These are phyloP conservation scores for Neolamprologus caudopunctatus DNA, from an alignment of 2,113 vertebrate species.

Conservation along the genomic window DNA sequence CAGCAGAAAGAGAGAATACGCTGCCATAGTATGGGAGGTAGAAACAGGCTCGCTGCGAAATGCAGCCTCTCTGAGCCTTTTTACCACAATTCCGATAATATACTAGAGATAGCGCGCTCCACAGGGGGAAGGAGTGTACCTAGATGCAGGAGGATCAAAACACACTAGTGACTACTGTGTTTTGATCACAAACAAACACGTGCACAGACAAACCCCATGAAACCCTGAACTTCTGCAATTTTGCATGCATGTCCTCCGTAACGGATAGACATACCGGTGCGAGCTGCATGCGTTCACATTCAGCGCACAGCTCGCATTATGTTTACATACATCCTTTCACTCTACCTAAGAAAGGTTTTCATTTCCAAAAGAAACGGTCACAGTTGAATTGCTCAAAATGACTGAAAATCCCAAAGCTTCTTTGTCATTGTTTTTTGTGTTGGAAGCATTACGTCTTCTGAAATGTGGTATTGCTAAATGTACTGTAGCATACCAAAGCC, in stretches of 20 bases:
- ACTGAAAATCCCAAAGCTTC: background rate
- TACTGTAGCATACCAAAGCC: background rate
- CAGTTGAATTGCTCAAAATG: background rate
- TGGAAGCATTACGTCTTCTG: background rate
- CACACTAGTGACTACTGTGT: background rate
- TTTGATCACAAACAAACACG: background rate
- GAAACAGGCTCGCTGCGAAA: background rate
- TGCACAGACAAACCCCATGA: background rate
- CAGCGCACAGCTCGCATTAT: background rate
- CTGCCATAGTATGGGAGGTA: background rate
- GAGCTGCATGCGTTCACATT: background rate
- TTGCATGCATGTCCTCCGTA: background rate
- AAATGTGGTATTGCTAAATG: background rate
- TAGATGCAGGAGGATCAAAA: background rate
- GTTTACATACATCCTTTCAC: background rate
- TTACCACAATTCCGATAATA: background rate
- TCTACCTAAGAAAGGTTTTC: background rate
- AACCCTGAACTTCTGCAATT: background rate
- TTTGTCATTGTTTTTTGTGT: background rate
- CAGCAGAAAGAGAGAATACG: background rate
- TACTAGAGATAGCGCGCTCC: background rate
- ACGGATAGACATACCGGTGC: background rate
- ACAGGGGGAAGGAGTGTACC: background rate
- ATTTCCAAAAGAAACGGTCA: background rate
- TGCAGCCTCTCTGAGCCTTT: background rate